Evolutionary conservation across 2,113 vertebrate species (phyloP).

Genomic region (Tragelaphus strepsiceros): DNA sequence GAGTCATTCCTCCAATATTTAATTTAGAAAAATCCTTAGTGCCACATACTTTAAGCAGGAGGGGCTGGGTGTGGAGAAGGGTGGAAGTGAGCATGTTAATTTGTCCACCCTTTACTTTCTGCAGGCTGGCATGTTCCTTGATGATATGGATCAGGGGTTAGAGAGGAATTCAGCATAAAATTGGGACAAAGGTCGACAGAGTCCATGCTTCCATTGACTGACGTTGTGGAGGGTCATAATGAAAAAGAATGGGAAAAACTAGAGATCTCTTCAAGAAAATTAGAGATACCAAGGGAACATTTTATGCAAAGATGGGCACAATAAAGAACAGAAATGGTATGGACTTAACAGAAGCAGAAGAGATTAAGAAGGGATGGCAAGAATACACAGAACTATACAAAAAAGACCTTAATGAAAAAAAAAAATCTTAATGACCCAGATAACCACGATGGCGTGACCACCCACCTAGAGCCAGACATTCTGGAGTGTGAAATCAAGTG

Average conservation of each 20-base stretch:
- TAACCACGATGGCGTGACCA: neutral
- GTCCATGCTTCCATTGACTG: neutral
- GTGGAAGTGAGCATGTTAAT: neutral
- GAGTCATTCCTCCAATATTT: neutral
- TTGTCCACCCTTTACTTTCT: neutral
- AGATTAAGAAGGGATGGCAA: neutral
- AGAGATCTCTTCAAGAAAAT: neutral
- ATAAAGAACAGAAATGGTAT: neutral
- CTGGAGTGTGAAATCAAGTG: neutral
- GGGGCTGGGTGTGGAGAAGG: neutral
- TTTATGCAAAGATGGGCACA: neutral
- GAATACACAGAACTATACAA: neutral
- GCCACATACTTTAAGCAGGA: neutral
- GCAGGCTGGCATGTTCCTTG: neutral
- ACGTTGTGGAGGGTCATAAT: neutral
- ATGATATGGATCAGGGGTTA: neutral
- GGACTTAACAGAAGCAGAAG: neutral
- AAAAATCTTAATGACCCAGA: neutral
- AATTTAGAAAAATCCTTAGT: neutral
- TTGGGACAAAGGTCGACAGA: neutral
- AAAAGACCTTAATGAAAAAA: too few species aligned
- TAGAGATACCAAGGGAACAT: neutral
- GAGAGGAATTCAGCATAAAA: neutral
- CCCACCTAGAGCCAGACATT: neutral
- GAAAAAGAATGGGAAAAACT: neutral